Conservation (phyloP, 2,797 vertebrate species). For the Xerus rutilus region DNA sequence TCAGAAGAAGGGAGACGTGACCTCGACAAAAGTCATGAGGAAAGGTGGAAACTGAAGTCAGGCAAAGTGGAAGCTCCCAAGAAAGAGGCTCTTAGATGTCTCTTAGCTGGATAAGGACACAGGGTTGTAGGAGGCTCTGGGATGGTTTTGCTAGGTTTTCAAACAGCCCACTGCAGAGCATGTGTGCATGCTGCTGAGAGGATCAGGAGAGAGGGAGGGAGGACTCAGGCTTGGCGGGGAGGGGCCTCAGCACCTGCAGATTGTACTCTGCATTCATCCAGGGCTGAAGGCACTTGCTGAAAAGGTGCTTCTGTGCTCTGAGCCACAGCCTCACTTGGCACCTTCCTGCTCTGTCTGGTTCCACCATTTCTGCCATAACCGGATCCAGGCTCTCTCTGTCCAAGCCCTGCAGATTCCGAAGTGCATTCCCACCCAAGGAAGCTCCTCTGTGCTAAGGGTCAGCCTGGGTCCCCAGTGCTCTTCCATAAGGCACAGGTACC, state of each 20-base stretch:
- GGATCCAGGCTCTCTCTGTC: neutral
- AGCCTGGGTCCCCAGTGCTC: too few relatives aligned
- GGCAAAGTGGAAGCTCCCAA: neutral
- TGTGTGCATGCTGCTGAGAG: neutral
- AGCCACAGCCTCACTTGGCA: rapidly evolving
- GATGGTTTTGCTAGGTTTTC: neutral
- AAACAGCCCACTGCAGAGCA: neutral
- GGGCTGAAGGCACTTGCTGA: neutral
- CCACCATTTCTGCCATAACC: too few relatives aligned
- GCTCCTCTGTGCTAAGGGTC: neutral
- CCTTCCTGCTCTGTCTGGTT: neutral
- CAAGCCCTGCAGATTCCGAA: neutral
- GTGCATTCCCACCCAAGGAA: too few relatives aligned
- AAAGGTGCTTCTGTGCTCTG: too few relatives aligned
- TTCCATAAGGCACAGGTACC: rapidly evolving
- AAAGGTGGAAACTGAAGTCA: neutral
- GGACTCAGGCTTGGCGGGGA: neutral
- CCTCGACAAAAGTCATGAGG: neutral
- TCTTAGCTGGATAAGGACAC: neutral
- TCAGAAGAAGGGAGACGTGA: neutral
- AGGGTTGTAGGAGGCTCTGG: neutral
- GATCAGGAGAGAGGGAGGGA: neutral
- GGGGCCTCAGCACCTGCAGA: neutral
- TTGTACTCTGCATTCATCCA: too few relatives aligned
- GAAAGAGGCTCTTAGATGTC: too few relatives aligned